Conservation (phyloP, 2,888 invertebrate genomes). For the Orthosia incerta region DNA sequence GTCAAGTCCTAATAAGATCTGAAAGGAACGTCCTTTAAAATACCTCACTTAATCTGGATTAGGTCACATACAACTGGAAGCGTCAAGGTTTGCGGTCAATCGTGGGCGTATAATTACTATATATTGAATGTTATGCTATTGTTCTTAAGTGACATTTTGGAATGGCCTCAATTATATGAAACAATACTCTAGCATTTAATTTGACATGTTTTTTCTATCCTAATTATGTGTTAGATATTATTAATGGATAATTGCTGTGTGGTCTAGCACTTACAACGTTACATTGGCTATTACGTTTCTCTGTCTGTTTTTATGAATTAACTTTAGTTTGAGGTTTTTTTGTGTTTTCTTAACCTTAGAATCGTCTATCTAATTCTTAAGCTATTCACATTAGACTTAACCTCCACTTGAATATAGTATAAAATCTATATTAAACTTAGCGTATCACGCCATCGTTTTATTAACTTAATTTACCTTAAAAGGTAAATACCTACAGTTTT, state of each 20-base stretch:
- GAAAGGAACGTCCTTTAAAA: conserved; percentile 54
- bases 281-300: not conserved
- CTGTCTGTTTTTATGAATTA: not conserved
- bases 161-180: conserved; percentile 64
- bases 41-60: conserved; percentile 55
- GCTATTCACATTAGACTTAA: not conserved
- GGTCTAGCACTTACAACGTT: not conserved
- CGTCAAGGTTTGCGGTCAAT: conserved; percentile 65
- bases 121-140: conserved; percentile 62
- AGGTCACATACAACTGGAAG: conserved; percentile 62
- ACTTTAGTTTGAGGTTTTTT: conserved; percentile 3
- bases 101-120: conserved; percentile 68
- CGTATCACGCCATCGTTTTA: conserved; percentile 24
- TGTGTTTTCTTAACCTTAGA: not conserved
- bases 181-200: conserved; percentile 49
- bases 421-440: not conserved
- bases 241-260: conserved; percentile 8
- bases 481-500: conserved; percentile 11
- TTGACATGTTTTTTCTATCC: conserved; percentile 51
- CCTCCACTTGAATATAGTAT: not conserved
- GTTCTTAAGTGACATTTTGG: conserved; percentile 66
- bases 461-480: conserved; percentile 41
- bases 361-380: not conserved
- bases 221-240: conserved; percentile 24
- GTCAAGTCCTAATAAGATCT: conserved; percentile 32